Conservation (phyloP, 2,888 invertebrate species). For the Chelonus formosanus region DNA sequence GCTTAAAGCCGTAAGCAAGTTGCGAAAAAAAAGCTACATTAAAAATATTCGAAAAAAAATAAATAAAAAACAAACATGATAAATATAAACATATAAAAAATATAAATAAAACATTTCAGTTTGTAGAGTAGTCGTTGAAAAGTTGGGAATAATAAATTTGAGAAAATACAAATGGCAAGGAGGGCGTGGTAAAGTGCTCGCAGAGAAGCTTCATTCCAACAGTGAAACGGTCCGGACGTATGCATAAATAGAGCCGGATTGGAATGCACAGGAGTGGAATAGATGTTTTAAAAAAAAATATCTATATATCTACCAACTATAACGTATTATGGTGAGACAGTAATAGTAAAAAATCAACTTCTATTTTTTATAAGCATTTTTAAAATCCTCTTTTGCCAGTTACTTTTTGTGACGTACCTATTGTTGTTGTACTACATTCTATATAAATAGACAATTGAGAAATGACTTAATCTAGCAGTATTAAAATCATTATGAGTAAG, state of each 20-base stretch:
- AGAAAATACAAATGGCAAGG: constrained; percentile 3
- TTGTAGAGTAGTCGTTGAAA: constrained; percentile 42
- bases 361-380: constrained; percentile 2
- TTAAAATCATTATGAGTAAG: no score
- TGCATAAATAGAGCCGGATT: constrained; percentile 32
- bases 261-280: constrained; percentile 27
- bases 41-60: constrained; percentile 29
- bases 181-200: constrained; percentile 18
- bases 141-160: constrained; percentile 56
- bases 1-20: background rate
- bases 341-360: constrained; percentile 9
- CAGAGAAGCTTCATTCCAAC: constrained; percentile 22
- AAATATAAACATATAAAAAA: constrained; percentile 20
- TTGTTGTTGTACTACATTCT: no score
- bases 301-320: no score
- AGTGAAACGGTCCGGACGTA: constrained; percentile 27
- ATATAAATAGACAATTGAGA: no score
- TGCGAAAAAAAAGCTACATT: background rate
- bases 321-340: constrained; percentile 5
- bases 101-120: constrained; percentile 46
- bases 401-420: no score
- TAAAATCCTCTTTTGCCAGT: background rate
- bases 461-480: no score
- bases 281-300: constrained; percentile 5
- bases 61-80: constrained; percentile 37